Evolutionary conservation across 2,797 vertebrate species (phyloP).

Genomic region (Lophotriccus pileatus): DNA sequence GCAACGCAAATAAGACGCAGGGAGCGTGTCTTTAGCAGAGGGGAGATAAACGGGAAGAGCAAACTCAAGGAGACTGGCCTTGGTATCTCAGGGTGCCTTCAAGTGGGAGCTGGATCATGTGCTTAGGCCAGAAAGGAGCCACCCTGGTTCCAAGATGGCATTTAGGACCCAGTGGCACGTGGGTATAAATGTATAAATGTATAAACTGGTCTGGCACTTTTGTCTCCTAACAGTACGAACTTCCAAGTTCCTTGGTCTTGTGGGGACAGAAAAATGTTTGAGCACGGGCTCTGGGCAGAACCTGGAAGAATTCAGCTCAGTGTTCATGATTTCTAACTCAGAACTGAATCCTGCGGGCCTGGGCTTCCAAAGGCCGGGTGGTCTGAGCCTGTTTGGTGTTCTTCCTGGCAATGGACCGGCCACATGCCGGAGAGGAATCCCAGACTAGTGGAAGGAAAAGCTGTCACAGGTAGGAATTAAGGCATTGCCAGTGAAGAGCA

Average conservation of each 20-base stretch:
- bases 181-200: rapidly evolving
- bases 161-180: background rate
- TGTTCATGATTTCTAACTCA: background rate
- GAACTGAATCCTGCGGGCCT: background rate
- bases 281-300: background rate
- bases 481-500: background rate
- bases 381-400: background rate
- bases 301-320: background rate
- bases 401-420: rapidly evolving
- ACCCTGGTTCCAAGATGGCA: background rate
- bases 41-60: slow-evolving; percentile 29
- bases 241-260: background rate
- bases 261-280: background rate
- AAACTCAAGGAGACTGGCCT: slow-evolving; percentile 48
- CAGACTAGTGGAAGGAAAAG: background rate
- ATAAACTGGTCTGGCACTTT: background rate
- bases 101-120: background rate
- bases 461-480: background rate
- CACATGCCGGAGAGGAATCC: background rate
- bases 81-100: background rate
- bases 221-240: background rate
- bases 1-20: slow-evolving; percentile 44
- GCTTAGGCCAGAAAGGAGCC: background rate
- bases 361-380: background rate
- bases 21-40: slow-evolving; percentile 32